Evolutionary conservation across 1,140 invertebrate genomes (phyloP).

Genomic region (Bradysia coprophila): DNA sequence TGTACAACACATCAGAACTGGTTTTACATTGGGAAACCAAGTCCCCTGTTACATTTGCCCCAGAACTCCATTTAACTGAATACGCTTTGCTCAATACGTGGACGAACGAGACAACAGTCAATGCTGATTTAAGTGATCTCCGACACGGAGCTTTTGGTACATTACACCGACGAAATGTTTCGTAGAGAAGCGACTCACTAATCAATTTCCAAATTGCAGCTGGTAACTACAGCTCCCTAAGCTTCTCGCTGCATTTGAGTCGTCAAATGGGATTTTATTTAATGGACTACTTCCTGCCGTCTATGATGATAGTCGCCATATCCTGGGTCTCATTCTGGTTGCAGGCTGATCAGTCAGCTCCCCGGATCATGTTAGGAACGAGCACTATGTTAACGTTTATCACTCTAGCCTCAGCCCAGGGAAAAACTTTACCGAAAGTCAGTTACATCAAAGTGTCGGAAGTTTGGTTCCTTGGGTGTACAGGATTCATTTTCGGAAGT

Average conservation of each 20-base stretch:
- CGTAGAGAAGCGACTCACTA: background rate
- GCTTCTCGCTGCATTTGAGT: conserved; percentile 55
- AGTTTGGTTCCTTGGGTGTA: conserved; percentile 76
- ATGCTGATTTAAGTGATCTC: conserved; percentile 42
- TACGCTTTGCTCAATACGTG: conserved; percentile 49
- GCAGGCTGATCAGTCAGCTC: conserved; percentile 67
- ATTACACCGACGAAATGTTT: conserved; percentile 7
- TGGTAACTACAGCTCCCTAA: conserved; percentile 63
- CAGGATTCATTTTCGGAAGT: conserved; percentile 65
- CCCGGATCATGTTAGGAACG: conserved; percentile 60
- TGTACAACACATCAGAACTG: conserved; percentile 56
- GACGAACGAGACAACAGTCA: conserved; percentile 45
- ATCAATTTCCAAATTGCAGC: conserved; percentile 29
- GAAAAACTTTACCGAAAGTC: conserved; percentile 68
- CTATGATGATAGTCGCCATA: conserved; percentile 69
- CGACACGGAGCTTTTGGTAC: conserved; percentile 47
- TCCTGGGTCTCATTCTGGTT: conserved; percentile 87
- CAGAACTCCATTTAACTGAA: conserved; percentile 64
- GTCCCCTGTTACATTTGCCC: conserved; percentile 51
- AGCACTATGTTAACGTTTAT: conserved; percentile 76
- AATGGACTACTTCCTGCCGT: conserved; percentile 80
- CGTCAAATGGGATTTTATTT: conserved; percentile 74
- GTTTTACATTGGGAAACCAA: conserved; percentile 53
- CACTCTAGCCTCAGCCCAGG: conserved; percentile 62
- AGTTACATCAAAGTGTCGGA: conserved; percentile 84